Conservation (phyloP, 2,113 vertebrate genomes). For the Carettochelys insculpta region DNA sequence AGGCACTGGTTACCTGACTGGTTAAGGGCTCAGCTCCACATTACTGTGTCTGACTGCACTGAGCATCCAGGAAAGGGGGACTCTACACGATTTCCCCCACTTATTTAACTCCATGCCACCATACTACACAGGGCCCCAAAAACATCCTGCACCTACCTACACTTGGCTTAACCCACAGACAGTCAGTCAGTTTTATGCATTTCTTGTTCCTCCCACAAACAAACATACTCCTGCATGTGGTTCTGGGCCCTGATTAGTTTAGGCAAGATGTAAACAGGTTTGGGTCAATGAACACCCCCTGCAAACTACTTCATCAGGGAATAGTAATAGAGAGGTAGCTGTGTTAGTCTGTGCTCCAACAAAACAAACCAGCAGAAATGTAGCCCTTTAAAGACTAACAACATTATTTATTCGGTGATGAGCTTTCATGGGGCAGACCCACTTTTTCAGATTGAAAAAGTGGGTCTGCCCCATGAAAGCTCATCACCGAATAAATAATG, state of each 20-base stretch:
- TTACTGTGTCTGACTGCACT: not conserved
- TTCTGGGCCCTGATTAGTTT: not conserved
- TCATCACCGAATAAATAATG: no score
- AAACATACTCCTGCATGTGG: not conserved
- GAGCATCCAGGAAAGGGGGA: not conserved
- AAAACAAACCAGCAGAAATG: no score
- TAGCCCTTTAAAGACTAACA: no score
- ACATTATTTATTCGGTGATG: no score
- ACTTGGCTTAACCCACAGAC: not conserved
- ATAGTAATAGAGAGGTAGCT: no score
- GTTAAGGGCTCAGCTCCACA: not conserved
- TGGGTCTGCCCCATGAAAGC: no score
- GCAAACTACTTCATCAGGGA: conserved; percentile 13
- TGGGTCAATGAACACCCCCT: not conserved
- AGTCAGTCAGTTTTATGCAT: not conserved
- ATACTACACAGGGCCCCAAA: not conserved
- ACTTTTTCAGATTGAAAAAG: no score
- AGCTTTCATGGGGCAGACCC: no score
- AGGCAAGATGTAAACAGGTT: not conserved
- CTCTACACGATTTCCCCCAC: not conserved
- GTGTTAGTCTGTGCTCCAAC: no score
- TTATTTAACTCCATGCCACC: not conserved
- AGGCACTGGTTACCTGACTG: not conserved
- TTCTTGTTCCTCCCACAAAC: not conserved
- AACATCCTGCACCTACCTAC: not conserved